phyloP scores from a whole-genome alignment of 1,140 invertebrate species.

The Sycophila sp. region DNA sequence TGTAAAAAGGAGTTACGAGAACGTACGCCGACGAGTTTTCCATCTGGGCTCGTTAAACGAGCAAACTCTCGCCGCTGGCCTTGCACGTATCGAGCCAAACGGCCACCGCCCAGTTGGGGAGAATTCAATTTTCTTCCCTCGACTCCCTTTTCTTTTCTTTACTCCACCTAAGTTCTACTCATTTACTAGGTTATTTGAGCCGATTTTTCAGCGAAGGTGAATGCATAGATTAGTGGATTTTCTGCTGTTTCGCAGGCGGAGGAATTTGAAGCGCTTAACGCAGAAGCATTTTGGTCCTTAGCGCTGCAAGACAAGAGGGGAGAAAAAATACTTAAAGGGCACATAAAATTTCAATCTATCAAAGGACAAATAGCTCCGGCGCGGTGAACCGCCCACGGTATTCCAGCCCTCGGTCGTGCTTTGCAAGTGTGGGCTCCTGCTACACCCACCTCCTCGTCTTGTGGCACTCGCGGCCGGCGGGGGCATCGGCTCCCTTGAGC shows the following conservation, averaged over 20 bases:
- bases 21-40: slow-evolving; percentile 45
- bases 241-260: too few relatives aligned
- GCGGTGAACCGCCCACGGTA: not conserved
- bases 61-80: slow-evolving; percentile 32
- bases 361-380: not conserved
- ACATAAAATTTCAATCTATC: too few relatives aligned
- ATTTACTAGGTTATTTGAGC: slow-evolving; percentile 12
- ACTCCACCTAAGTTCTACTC: not conserved
- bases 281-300: too few relatives aligned
- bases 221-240: too few relatives aligned
- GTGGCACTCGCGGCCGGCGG: not conserved
- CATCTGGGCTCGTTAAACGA: slow-evolving; percentile 55
- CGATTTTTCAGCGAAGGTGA: not conserved
- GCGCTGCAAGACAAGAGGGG: too few relatives aligned
- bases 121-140: not conserved
- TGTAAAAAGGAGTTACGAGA: slow-evolving; percentile 39
- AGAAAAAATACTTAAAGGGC: too few relatives aligned
- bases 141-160: not conserved
- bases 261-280: too few relatives aligned
- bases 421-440: too few relatives aligned
- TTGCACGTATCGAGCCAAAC: not conserved
- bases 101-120: slow-evolving; percentile 36
- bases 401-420: not conserved
- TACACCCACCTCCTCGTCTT: not conserved
- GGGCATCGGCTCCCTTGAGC: not conserved